Conservation (phyloP, 1,140 invertebrate genomes). For the Sarcophaga peregrina region DNA sequence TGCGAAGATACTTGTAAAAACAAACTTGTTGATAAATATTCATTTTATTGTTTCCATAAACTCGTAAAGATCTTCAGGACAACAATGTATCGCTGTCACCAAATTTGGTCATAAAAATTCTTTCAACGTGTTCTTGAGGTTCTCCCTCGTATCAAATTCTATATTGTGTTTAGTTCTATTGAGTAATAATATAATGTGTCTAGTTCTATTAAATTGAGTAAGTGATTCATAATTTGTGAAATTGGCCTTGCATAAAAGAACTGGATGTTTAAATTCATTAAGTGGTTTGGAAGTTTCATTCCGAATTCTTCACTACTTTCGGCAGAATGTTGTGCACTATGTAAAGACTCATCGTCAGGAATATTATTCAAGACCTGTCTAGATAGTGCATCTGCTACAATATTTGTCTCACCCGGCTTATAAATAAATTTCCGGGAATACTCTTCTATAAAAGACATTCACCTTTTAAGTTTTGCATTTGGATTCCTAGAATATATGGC, state of each 20-base stretch:
- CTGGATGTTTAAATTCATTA: constrained; percentile 34
- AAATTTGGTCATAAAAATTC: constrained; percentile 16
- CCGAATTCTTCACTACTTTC: too few relatives aligned
- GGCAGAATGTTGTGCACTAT: too few relatives aligned
- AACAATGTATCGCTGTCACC: constrained; percentile 21
- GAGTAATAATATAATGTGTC: constrained; percentile 25
- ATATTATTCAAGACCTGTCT: constrained; percentile 9
- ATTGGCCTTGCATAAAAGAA: constrained; percentile 26
- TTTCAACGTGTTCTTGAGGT: neutral
- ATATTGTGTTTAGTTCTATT: constrained; percentile 28
- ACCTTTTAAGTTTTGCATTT: constrained; percentile 59
- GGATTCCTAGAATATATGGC: constrained; percentile 62
- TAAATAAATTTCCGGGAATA: constrained; percentile 60
- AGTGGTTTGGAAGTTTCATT: constrained; percentile 5
- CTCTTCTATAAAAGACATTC: constrained; percentile 54
- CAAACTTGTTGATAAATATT: constrained; percentile 21
- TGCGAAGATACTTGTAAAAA: neutral
- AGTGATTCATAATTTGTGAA: constrained; percentile 9
- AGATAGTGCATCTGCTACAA: constrained; percentile 40
- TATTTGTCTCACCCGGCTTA: constrained; percentile 47
- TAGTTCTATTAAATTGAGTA: constrained; percentile 26
- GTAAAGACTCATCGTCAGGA: too few relatives aligned
- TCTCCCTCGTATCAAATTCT: neutral
- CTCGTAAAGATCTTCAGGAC: constrained; percentile 36
- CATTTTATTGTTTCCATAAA: constrained; percentile 13